These are phyloP conservation scores for Cosmorhoe ocellata DNA, from an alignment of 2,888 invertebrate genomes.

Conservation along the genomic window DNA sequence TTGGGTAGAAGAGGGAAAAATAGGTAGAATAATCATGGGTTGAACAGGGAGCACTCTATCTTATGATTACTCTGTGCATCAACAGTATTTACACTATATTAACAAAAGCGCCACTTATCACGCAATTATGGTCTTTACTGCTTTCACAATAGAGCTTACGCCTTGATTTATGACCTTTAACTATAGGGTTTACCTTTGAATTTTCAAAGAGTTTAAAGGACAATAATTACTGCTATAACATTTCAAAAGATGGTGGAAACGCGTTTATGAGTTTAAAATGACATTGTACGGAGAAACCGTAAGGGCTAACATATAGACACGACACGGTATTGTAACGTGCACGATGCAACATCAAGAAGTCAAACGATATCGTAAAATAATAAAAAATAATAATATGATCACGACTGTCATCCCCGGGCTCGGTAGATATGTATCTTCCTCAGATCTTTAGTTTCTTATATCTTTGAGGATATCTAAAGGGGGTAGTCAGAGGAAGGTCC, in stretches of 20 bases:
- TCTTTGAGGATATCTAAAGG: too few relatives aligned
- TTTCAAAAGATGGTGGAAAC: constrained; percentile 3
- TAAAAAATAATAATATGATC: too few relatives aligned
- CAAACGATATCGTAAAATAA: too few relatives aligned
- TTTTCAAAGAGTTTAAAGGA: constrained; percentile 13
- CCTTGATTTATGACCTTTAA: constrained; percentile 22
- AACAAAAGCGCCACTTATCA: constrained; percentile 24
- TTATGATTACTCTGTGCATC: background rate
- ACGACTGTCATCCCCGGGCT: too few relatives aligned
- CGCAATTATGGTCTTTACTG: constrained; percentile 21
- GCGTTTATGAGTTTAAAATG: constrained; percentile 5
- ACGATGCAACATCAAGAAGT: too few relatives aligned
- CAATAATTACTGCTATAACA: constrained; percentile 14
- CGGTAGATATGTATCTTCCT: too few relatives aligned
- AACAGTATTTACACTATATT: constrained; percentile 22
- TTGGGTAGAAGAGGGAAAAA: too few relatives aligned
- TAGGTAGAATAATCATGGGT: too few relatives aligned
- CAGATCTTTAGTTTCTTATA: too few relatives aligned
- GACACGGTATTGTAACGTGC: too few relatives aligned
- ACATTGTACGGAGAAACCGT: constrained; percentile 8
- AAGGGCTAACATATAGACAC: too few relatives aligned
- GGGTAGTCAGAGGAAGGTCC: too few relatives aligned
- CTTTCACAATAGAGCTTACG: constrained; percentile 14
- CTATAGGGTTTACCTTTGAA: constrained; percentile 7
- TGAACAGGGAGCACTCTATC: background rate